phyloP scores from a whole-genome alignment of 2,113 vertebrate species.

The Litocranius walleri region DNA sequence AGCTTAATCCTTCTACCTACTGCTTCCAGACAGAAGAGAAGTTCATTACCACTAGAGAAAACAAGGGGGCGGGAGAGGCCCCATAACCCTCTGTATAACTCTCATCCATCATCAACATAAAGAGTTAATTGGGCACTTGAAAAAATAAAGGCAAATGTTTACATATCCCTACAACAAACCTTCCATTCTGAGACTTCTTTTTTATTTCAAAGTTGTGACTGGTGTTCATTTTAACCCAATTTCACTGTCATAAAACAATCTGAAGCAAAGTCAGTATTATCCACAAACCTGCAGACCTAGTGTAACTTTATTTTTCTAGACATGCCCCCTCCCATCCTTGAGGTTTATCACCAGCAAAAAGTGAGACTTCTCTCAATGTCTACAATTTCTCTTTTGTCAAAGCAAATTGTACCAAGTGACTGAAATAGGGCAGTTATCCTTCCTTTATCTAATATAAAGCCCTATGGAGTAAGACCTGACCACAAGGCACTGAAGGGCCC shows the following conservation, averaged over 20 bases:
- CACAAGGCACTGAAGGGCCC: not conserved
- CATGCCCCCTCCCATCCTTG: not conserved
- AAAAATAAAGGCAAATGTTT: constrained; percentile 15
- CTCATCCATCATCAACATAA: not conserved
- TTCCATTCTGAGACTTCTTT: not conserved
- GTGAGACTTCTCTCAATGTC: not conserved
- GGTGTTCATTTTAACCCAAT: not conserved
- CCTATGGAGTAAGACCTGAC: not conserved
- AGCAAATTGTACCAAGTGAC: not conserved
- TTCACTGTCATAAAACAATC: not conserved
- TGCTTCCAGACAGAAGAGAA: not conserved
- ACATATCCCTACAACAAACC: not conserved
- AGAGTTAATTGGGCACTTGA: not conserved
- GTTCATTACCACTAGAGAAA: not conserved
- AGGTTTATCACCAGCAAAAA: not conserved
- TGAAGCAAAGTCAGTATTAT: not conserved
- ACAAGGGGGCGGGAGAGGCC: no score
- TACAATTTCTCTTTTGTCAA: not conserved
- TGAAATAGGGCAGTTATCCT: not conserved
- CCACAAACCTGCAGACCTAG: not conserved
- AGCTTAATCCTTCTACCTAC: not conserved
- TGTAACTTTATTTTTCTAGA: not conserved
- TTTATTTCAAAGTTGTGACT: not conserved
- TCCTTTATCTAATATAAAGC: not conserved
- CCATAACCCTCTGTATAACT: not conserved